Percentiles rank a stretch among this genome's conserved stretches.
Evolutionary conservation across 2,797 vertebrate species (phyloP).

Genomic region (Echiichthys vipera): DNA sequence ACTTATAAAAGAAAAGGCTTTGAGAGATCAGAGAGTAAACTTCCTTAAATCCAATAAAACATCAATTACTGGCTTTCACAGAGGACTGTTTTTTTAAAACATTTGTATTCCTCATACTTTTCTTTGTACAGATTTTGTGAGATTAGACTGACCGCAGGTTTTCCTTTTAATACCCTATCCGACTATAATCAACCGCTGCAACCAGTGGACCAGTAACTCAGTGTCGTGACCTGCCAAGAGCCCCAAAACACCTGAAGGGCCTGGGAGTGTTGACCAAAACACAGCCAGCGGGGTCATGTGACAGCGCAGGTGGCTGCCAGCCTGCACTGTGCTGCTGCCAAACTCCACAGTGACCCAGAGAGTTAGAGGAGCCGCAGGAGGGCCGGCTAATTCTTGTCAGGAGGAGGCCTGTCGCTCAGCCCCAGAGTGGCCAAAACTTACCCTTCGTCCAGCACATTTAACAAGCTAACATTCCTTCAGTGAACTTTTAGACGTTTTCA

Average conservation of each 20-base stretch:
- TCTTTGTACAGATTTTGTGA: not conserved
- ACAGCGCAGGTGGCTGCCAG: constrained; percentile 61
- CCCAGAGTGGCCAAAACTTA: constrained; percentile 29
- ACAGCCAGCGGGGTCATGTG: constrained; percentile 62
- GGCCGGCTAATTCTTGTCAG: constrained; percentile 52
- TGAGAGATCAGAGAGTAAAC: not conserved
- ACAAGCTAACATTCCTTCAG: constrained; percentile 70
- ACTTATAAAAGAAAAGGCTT: not conserved
- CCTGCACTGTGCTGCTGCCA: constrained; percentile 46
- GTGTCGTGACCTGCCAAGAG: constrained; percentile 25
- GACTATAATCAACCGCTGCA: constrained; percentile 22
- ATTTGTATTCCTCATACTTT: not conserved
- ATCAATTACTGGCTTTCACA: not conserved
- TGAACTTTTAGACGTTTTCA: constrained; percentile 58
- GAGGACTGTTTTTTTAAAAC: too few relatives aligned
- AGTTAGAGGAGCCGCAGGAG: constrained; percentile 50
- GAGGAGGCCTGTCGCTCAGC: constrained; percentile 48
- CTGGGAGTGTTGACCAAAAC: constrained; percentile 45
- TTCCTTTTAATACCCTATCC: not conserved
- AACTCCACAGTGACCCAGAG: constrained; percentile 56
- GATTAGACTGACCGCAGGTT: not conserved
- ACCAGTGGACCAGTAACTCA: constrained; percentile 18
- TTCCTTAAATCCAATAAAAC: not conserved
- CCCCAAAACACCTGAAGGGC: constrained; percentile 48
- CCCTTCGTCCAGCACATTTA: constrained; percentile 60